These are phyloP conservation scores for Pyrrhosoma nymphula DNA, from an alignment of 2,888 invertebrate species.

Conservation along the genomic window DNA sequence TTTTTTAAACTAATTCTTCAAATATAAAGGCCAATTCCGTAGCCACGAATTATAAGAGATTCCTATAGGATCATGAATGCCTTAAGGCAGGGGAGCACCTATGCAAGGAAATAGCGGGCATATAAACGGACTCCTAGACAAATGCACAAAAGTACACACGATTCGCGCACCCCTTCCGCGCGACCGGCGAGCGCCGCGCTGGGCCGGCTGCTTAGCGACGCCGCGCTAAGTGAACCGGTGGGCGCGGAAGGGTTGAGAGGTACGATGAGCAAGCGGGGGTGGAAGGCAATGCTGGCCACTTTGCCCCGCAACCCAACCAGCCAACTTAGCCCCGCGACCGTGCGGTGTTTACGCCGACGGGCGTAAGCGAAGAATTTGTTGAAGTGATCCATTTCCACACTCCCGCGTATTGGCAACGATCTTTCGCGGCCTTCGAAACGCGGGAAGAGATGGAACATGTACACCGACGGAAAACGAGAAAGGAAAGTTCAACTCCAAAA, in stretches of 20 bases:
- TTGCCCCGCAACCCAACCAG: neutral
- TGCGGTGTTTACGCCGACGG: neutral
- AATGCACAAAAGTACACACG: neutral
- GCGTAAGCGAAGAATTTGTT: slow-evolving; percentile 48
- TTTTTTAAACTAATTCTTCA: no score
- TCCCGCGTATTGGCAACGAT: slow-evolving; percentile 43
- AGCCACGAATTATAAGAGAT: no score
- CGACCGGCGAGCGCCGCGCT: neutral
- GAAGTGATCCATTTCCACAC: slow-evolving; percentile 65
- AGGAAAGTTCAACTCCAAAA: neutral
- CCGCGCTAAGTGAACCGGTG: slow-evolving; percentile 42
- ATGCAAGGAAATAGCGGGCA: no score
- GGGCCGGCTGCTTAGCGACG: slow-evolving; percentile 41
- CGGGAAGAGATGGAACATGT: neutral
- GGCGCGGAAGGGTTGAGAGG: neutral
- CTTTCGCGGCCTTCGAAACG: slow-evolving; percentile 7
- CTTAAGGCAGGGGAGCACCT: no score
- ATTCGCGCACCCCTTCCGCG: neutral
- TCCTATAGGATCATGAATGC: no score
- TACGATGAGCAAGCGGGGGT: neutral
- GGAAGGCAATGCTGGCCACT: neutral
- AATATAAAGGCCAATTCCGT: no score
- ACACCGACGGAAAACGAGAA: neutral
- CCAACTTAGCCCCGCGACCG: neutral
- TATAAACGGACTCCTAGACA: neutral